Conservation (phyloP, 2,888 invertebrate genomes). For the Hecatera dysodea region DNA sequence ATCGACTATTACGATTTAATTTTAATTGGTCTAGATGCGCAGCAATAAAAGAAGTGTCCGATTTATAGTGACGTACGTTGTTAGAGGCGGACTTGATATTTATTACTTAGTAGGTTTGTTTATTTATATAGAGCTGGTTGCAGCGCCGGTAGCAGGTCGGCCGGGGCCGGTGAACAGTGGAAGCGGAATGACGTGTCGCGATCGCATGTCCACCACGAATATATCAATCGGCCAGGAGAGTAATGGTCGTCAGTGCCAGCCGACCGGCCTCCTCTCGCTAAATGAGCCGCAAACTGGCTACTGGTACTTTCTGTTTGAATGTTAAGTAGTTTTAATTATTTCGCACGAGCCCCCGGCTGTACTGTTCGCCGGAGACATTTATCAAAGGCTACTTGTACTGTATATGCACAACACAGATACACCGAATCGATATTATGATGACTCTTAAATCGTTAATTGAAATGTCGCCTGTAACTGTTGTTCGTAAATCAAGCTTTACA, state of each 20-base stretch:
- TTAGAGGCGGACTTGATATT: slow-evolving; percentile 80
- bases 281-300: slow-evolving; percentile 85
- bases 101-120: slow-evolving; percentile 80
- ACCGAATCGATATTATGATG: slow-evolving; percentile 76
- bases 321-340: slow-evolving; percentile 90
- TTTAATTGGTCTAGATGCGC: slow-evolving; percentile 78
- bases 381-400: slow-evolving; percentile 73
- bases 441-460: slow-evolving; percentile 74
- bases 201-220: slow-evolving; percentile 88
- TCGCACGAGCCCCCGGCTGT: slow-evolving; percentile 83
- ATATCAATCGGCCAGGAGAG: slow-evolving; percentile 87
- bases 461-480: slow-evolving; percentile 70
- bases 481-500: slow-evolving; percentile 58
- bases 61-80: slow-evolving; percentile 83
- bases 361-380: slow-evolving; percentile 78
- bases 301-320: slow-evolving; percentile 87
- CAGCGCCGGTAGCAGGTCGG: slow-evolving; percentile 67
- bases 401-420: slow-evolving; percentile 66
- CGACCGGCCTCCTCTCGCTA: slow-evolving; percentile 77
- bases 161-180: slow-evolving; percentile 64
- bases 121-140: slow-evolving; percentile 74
- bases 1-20: slow-evolving; percentile 84
- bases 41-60: slow-evolving; percentile 82
- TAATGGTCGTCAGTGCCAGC: slow-evolving; percentile 82
- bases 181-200: slow-evolving; percentile 86